phyloP scores from a whole-genome alignment of 2,888 invertebrate genomes.

The Metacarcinus magister region DNA sequence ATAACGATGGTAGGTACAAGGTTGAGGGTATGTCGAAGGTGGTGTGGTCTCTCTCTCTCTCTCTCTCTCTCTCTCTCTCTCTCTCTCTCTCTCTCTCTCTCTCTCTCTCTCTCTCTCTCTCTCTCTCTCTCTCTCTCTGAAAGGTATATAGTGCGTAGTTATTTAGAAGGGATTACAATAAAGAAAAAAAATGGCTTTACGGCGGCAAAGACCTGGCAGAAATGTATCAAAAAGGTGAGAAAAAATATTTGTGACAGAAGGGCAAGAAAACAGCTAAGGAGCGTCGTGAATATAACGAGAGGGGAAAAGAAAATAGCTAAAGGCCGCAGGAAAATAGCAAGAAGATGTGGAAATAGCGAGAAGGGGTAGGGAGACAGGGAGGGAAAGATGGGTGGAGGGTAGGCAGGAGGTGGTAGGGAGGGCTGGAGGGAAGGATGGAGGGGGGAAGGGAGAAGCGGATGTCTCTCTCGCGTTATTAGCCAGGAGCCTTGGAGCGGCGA shows the following conservation, averaged over 20 bases:
- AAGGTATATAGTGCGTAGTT: not conserved
- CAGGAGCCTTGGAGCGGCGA: conserved; percentile 46
- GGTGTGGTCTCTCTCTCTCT: not conserved
- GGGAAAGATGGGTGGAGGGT: not conserved
- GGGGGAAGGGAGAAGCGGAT: conserved; percentile 28
- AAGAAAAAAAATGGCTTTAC: not conserved
- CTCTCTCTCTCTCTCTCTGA: conserved; percentile 21
- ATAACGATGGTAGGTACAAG: not conserved
- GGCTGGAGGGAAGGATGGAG: not conserved
- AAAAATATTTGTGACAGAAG: not conserved
- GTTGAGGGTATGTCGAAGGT: not conserved
- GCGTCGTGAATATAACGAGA: not conserved
- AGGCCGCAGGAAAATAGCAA: conserved; percentile 38
- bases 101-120: conserved; percentile 40
- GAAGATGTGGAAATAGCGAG: conserved; percentile 12
- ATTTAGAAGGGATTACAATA: not conserved
- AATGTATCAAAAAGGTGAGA: not conserved
- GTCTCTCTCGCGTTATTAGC: conserved; percentile 68
- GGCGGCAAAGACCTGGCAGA: not conserved
- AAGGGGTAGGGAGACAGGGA: not conserved
- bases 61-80: not conserved
- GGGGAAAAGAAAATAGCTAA: conserved; percentile 36
- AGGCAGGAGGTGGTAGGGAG: not conserved
- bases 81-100: conserved; percentile 46
- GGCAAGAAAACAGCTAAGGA: conserved; percentile 37